Conservation (phyloP, 64 coral and sea anemone species). For the Montipora capricornis region DNA sequence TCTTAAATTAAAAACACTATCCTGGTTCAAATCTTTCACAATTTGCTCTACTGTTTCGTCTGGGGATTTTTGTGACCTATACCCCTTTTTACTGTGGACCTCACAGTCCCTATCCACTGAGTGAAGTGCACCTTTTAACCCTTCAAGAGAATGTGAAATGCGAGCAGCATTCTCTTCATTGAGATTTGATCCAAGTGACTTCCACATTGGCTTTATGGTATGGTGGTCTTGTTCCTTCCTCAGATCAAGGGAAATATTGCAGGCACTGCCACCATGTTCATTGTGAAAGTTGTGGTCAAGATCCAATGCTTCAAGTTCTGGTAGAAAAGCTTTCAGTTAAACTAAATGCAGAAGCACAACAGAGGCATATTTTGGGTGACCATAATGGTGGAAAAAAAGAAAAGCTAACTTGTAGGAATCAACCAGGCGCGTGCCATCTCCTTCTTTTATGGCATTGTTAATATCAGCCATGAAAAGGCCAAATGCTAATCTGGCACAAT, state of each 20-base stretch:
- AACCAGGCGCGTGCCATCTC: too few relatives aligned
- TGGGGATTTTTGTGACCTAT: not conserved
- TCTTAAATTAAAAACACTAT: not conserved
- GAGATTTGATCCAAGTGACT: constrained; percentile 41
- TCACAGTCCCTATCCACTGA: constrained; percentile 47
- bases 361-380: too few relatives aligned
- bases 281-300: too few relatives aligned
- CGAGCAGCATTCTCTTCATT: constrained; percentile 47
- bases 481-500: too few relatives aligned
- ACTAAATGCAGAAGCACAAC: too few relatives aligned
- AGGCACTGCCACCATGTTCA: constrained; percentile 12
- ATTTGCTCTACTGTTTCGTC: constrained; percentile 28
- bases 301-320: too few relatives aligned
- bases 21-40: constrained; percentile 1
- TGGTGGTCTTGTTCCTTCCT: constrained; percentile 63
- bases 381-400: too few relatives aligned
- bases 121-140: constrained; percentile 8
- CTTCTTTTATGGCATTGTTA: too few relatives aligned
- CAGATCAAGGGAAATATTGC: constrained; percentile 62
- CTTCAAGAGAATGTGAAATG: constrained; percentile 31
- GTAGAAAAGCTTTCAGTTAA: too few relatives aligned
- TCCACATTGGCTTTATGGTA: constrained; percentile 56
- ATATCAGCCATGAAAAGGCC: too few relatives aligned
- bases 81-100: not conserved
- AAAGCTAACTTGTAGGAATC: too few relatives aligned